A percentile compares a stretch with the other conserved stretches of the same genome.
phyloP scores from a whole-genome alignment of 2,888 invertebrate genomes.

The Mesorhabditis spiculigera region DNA sequence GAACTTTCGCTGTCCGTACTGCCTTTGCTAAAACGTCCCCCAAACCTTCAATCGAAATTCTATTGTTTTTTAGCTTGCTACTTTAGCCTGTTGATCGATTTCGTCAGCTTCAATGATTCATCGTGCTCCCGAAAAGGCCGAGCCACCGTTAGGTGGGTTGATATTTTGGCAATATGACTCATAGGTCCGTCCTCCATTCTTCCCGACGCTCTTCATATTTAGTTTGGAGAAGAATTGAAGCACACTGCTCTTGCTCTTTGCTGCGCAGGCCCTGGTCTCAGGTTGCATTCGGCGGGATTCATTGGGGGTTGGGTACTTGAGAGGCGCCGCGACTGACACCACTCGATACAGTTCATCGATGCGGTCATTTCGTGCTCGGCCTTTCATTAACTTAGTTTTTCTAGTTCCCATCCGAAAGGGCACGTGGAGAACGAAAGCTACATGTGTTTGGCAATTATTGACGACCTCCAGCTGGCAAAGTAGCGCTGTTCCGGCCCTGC shows the following conservation, averaged over 20 bases:
- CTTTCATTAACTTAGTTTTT: neutral
- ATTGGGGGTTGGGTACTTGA: neutral
- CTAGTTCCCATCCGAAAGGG: too few relatives aligned
- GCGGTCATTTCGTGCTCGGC: too few relatives aligned
- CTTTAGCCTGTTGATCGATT: too few relatives aligned
- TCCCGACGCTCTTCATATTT: neutral
- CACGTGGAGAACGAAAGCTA: too few relatives aligned
- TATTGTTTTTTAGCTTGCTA: too few relatives aligned
- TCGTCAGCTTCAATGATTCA: neutral
- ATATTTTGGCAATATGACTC: neutral
- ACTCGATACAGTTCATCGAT: neutral
- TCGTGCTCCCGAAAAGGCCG: neutral
- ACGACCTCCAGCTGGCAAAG: too few relatives aligned
- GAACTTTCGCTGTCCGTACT: too few relatives aligned
- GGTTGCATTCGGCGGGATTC: neutral
- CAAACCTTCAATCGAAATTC: too few relatives aligned
- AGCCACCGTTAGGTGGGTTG: neutral
- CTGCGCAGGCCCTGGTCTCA: neutral
- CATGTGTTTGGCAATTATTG: too few relatives aligned
- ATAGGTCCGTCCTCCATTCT: neutral
- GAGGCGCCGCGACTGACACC: constrained; percentile 3
- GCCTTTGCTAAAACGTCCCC: too few relatives aligned
- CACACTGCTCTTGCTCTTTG: neutral
- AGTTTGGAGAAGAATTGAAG: neutral
- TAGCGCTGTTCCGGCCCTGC: too few relatives aligned